A percentile compares a stretch with the other conserved stretches of the same genome.
phyloP scores from a whole-genome alignment of 2,888 invertebrate species.

The Thysanoteuthis rhombus region DNA sequence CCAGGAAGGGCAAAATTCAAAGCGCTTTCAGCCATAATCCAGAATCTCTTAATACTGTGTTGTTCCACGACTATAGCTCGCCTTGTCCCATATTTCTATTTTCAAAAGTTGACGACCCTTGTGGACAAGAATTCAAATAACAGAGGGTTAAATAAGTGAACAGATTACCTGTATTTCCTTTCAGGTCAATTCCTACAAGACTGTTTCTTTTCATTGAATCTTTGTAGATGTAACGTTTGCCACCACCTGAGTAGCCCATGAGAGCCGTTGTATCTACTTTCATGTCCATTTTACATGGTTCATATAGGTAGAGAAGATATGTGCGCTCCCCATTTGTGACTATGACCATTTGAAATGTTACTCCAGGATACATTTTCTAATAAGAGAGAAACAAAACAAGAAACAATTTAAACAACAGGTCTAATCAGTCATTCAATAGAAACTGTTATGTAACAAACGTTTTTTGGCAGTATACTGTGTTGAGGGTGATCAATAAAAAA shows the following conservation, averaged over 20 bases:
- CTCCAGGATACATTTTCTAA: background rate
- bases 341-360: background rate
- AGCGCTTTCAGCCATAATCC: no score
- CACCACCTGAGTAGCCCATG: background rate
- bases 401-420: background rate
- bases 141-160: background rate
- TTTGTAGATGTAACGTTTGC: background rate
- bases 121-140: no score
- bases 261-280: background rate
- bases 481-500: no score
- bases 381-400: background rate
- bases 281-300: constrained; percentile 16
- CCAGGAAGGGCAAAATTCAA: no score
- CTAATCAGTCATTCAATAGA: no score
- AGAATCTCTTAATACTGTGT: no score
- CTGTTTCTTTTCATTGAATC: background rate
- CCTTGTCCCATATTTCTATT: no score
- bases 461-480: no score
- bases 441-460: no score
- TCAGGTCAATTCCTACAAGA: background rate
- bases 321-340: background rate
- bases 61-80: no score
- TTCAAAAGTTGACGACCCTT: no score
- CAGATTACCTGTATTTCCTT: background rate
- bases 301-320: background rate